Evolutionary conservation across 2,797 vertebrate species (phyloP), one percentile per base, ranked within the genome.

Genomic region (Helicolenus hilgendorfi): DNA sequence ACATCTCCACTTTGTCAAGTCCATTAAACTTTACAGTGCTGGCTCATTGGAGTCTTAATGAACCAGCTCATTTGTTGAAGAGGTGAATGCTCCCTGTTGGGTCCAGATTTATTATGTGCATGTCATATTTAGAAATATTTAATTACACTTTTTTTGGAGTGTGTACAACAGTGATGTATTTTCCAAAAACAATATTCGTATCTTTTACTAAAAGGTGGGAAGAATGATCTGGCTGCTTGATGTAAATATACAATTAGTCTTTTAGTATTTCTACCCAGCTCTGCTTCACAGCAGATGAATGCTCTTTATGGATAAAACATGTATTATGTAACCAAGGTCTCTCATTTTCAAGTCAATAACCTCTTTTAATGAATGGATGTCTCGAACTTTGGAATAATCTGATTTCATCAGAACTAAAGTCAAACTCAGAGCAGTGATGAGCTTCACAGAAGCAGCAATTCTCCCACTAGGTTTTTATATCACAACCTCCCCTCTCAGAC

Each of bases 1-100:
- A 82, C 78, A 79, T 71, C 33, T 63, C 62, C 71, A 83, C 84
- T 89, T 88, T 81, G 64, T 89, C 75, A 77, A 81, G 85, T 91
- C 68, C 75, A 89, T 94, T 91, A 86, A 85, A 87, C 74, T 92
- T 91, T 73, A 83, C 70, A 75, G 20, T 45, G 31, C 53, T 63
- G 65, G 36, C 73, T 92, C 60, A 88, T 67, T 87, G 65, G 36
- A 69, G 73, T 79, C n/a, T 35, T 80, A 75, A 88, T 93, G 72
- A 88, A 81, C 36, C 76, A 24, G 38, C 24, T 85, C 27, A 79
- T 85, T 79, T 69, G 64, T 62, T 81, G 33, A 86, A 78, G 67
- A 86, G 29, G 58, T 60, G 33, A 86, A 77, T 76, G 24, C 7
- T 4, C 27, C 33, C 5, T 41, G 11, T 62, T 73, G 11, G 33